Evolutionary conservation across 2,113 vertebrate species (phyloP).

Genomic region (Colaptes auratus): DNA sequence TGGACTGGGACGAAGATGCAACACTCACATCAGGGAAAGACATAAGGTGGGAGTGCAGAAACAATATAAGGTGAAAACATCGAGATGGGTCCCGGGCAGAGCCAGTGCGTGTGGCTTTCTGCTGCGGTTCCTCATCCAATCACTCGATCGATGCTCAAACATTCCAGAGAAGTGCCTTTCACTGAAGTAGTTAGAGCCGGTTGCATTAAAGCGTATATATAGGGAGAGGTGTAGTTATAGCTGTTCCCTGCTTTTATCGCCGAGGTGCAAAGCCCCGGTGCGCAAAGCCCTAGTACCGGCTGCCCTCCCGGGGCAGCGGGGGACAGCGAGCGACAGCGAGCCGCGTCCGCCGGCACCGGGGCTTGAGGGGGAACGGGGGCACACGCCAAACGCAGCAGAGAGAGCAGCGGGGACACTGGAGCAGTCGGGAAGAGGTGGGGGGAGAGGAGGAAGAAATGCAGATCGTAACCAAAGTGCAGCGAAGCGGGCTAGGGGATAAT

Average conservation of each 20-base stretch:
- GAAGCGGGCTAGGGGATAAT: not conserved
- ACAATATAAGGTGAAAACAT: accelerated
- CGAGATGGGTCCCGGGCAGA: not conserved
- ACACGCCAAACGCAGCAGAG: not conserved
- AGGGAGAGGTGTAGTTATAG: accelerated
- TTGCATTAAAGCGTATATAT: accelerated
- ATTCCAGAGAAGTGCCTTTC: not conserved
- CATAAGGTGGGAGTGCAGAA: accelerated
- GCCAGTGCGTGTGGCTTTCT: not conserved
- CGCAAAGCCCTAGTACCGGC: not conserved
- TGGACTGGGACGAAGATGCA: not conserved
- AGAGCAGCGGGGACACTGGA: not conserved
- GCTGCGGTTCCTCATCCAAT: not conserved
- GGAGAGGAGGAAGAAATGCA: not conserved
- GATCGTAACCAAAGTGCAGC: not conserved
- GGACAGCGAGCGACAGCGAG: not conserved
- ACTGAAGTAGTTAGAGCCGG: not conserved
- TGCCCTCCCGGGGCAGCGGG: not conserved
- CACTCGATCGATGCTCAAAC: not conserved
- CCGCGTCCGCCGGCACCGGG: not conserved
- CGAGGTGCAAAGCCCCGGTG: not conserved
- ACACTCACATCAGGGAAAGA: accelerated
- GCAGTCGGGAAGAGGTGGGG: not conserved
- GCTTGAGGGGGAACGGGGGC: not conserved
- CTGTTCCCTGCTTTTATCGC: not conserved